These are phyloP conservation scores for Sebastes miniatus DNA, from an alignment of 2,797 vertebrate genomes.

Conservation along the genomic window DNA sequence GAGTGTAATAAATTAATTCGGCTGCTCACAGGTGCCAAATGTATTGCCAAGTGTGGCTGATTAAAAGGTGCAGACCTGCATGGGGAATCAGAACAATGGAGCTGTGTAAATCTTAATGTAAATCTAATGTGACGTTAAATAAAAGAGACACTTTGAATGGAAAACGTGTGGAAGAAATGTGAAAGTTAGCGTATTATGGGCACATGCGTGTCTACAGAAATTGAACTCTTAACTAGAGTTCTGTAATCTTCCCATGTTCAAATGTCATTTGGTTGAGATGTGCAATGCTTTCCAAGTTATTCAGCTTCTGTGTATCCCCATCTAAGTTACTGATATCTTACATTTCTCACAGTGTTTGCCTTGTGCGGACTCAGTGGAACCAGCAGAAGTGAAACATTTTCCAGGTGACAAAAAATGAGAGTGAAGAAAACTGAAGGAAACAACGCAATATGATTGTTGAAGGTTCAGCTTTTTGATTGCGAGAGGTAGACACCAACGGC, in stretches of 20 bases:
- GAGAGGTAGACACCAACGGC: background rate
- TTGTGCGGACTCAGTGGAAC: background rate
- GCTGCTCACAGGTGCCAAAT: conserved; percentile 46
- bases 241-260: background rate
- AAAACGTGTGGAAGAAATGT: conserved; percentile 1
- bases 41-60: conserved; percentile 55
- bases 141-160: conserved; percentile 12
- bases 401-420: background rate
- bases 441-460: background rate
- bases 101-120: conserved; percentile 48
- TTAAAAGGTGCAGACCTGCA: conserved; percentile 55
- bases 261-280: background rate
- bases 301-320: background rate
- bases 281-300: background rate
- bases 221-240: background rate
- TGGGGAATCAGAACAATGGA: conserved; percentile 37
- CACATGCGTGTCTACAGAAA: background rate
- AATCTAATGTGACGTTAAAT: conserved; percentile 44
- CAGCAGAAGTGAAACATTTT: background rate
- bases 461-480: background rate
- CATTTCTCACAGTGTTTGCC: background rate
- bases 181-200: background rate
- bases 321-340: background rate
- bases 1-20: conserved; percentile 53
- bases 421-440: background rate